Evolutionary conservation across 2,888 invertebrate genomes (phyloP), one percentile per base, ranked within the genome.

Genomic region (Netelia fuscicornis): DNA sequence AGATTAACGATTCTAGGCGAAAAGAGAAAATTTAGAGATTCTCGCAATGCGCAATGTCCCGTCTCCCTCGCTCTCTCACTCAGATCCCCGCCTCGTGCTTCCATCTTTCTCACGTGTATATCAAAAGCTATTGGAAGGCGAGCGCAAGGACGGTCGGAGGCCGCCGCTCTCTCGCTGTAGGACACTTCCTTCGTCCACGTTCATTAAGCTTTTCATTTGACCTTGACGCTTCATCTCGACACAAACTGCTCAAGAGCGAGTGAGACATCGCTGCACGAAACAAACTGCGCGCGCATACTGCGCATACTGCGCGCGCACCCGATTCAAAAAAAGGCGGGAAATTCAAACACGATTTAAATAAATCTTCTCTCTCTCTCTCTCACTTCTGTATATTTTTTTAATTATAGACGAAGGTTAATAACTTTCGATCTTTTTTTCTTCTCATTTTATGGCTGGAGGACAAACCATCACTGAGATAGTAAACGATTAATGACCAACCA

Each of bases 201-300:
- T 83, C 84, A 81, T 84, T 81, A 79, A 79, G 86, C 74, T 86
- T 84, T 65, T 65, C 62, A 25, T 70, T 86, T 84, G 86, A 86
- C 86, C 86, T 86, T 86, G 86, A 86, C 64, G 60, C 58, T 75
- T 76, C 56, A 67, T 62, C 83, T 52, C 62, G 67, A 11, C 17
- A 58, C 5, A 30, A 30, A 5, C 3, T 5, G 11, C 20, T 44
- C 74, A 58, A 30, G 30, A 52, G 74, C 80, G 67, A 70, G 25
- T 52, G 54, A 54, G 54, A 44, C 54, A 42, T 13, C 62, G 78
- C 65, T 65, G 71, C 20, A 68, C 2, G 82, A 42, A 62, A 79
- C 58, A 64, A 74, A 17, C 20, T 54, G 17, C 13, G 74, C 6
- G 60, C 54, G 72, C 56, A 62, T 17, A 17, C 17, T 17, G 17